Evolutionary conservation across 2,113 vertebrate genomes (phyloP).

Genomic region (Halichoerus grypus): DNA sequence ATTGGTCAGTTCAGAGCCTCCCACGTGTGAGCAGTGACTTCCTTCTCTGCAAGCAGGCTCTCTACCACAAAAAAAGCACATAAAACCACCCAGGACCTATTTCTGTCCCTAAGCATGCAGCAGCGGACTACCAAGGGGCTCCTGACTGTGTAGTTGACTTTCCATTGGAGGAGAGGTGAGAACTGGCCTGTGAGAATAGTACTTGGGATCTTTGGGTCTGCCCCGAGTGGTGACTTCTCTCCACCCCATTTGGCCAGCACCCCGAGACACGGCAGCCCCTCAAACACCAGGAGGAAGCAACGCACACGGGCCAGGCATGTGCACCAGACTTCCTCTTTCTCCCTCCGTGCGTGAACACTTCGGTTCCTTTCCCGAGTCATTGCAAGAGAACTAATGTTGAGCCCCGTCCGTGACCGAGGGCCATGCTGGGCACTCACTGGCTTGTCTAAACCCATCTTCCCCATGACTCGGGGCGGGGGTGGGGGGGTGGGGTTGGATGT

Average conservation of each 20-base stretch:
- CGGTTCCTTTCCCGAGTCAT: not conserved
- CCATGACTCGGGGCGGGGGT: too few relatives aligned
- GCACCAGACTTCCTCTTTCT: not conserved
- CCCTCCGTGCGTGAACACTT: not conserved
- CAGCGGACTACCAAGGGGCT: accelerated
- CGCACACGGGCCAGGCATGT: accelerated
- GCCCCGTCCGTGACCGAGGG: accelerated
- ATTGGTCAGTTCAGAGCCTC: accelerated
- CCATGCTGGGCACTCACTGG: not conserved
- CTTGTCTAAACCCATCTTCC: not conserved
- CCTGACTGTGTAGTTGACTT: accelerated
- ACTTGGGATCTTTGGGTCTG: not conserved
- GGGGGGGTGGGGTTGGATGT: too few relatives aligned
- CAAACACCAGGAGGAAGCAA: not conserved
- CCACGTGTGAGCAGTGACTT: not conserved
- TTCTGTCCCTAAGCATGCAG: not conserved
- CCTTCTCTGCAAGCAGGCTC: not conserved
- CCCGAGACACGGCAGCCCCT: not conserved
- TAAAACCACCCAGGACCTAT: not conserved
- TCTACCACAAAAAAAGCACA: not conserved
- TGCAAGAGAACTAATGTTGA: not conserved
- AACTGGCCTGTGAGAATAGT: not conserved
- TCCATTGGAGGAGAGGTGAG: too few relatives aligned
- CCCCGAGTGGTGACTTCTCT: not conserved
- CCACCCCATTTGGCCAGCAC: accelerated